Base-by-base conservation (phyloP, 2,888 invertebrate genomes). In the Aleiodes testaceus region DNA sequence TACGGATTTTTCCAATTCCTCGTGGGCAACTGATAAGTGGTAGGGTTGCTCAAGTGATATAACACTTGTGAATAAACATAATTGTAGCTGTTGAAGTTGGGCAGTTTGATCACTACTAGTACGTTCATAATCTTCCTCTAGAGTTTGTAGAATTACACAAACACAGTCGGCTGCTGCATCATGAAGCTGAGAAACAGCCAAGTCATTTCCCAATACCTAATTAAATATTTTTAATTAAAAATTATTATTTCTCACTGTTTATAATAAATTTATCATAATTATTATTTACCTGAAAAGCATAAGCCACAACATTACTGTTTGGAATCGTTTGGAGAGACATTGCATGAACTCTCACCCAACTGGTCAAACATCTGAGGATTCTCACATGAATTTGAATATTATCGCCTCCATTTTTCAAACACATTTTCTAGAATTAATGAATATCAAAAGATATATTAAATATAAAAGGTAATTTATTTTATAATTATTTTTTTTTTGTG, bases 1-100 rank as follows among this genome's bases (percentile, higher is more conserved):
- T 74, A 95, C 92, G 1, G 96, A 95, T 90, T 96, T 97, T 89
- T 97, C 97, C 77, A 94, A 93, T 83, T 98, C 97, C 88, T 98
- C 98, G 74, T 94, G 93, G 1, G 96, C 96, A 1, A 98, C 97
- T 1, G 97, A 95, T 84, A 95, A 88, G 82, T 97, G 96, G 86
- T 97, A 98, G 12, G 95, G 92, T 75, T 93, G 92, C 80, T 96
- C 95, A 73, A 98, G 89, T 42, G 92, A 90, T 75, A 94, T 89
- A 50, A 98, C 93, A 77, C 94, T 94, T 76, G 93, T 92, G 86
- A 97, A 97, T 69, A 98, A 89, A 74, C 94, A 91, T 77, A 92
- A 89, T 81, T 97, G 96, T 68, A 98, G 89, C 61, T 92, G 90
- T 74, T 92, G 91, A 79, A 93, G 91, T 64, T 75, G 77, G 9